These are phyloP conservation scores for Cottus gobio DNA, from an alignment of 2,113 vertebrate genomes.

Conservation along the genomic window DNA sequence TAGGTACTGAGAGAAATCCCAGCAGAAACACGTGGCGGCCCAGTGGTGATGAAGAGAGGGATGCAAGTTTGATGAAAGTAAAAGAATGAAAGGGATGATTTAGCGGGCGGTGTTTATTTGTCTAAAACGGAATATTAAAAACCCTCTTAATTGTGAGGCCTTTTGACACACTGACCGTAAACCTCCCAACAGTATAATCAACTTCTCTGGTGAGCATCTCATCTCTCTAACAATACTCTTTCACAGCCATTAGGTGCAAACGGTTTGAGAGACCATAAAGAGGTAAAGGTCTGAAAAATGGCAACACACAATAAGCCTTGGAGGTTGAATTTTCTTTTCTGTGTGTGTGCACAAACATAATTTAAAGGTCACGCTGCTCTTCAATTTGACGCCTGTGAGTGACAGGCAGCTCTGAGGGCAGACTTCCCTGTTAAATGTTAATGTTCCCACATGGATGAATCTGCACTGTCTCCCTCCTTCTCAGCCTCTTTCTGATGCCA, in stretches of 20 bases:
- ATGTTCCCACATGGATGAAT: constrained; percentile 78
- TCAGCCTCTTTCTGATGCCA: not conserved
- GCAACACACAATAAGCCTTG: constrained; percentile 10
- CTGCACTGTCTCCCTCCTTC: constrained; percentile 17
- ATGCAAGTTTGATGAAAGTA: not conserved
- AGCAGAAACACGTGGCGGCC: constrained; percentile 38
- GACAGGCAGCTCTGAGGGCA: constrained; percentile 69
- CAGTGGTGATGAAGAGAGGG: not conserved
- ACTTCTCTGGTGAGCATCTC: not conserved
- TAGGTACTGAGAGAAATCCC: constrained; percentile 44
- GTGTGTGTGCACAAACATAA: constrained; percentile 17
- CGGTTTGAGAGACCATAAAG: not conserved
- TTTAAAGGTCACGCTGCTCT: constrained; percentile 74
- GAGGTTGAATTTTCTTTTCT: constrained; percentile 37
- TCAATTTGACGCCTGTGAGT: constrained; percentile 71
- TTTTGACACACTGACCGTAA: not conserved
- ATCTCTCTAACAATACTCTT: not conserved
- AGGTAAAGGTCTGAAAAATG: constrained; percentile 12
- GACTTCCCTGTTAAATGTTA: constrained; percentile 72
- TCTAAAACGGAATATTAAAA: not conserved
- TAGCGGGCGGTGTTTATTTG: not conserved
- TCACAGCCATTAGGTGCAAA: not conserved
- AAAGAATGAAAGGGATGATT: not conserved
- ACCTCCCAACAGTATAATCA: not conserved
- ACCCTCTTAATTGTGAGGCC: not conserved